These are phyloP conservation scores for Climacteris rufus DNA, from an alignment of 2,113 vertebrate genomes.

Conservation along the genomic window DNA sequence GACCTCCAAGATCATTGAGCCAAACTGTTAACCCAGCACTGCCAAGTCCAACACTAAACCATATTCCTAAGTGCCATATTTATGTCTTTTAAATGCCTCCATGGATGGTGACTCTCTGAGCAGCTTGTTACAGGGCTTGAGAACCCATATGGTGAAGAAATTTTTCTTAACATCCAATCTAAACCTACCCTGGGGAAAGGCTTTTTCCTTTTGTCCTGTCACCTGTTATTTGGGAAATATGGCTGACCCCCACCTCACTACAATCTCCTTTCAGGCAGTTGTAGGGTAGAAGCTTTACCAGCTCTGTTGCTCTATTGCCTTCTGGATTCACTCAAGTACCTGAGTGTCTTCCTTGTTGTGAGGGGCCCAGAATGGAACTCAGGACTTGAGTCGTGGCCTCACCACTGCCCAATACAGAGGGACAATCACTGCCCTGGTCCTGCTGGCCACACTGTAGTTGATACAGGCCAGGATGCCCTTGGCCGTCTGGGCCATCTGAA, in stretches of 20 bases:
- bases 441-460: background rate
- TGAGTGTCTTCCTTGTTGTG: background rate
- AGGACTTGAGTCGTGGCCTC: background rate
- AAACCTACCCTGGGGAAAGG: background rate
- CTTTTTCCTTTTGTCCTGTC: background rate
- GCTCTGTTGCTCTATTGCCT: background rate
- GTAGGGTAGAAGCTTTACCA: background rate
- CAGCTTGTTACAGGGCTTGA: background rate
- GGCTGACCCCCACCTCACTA: rapidly evolving
- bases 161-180: background rate
- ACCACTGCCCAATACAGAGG: background rate
- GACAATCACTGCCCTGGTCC: rapidly evolving
- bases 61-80: background rate
- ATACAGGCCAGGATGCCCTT: background rate
- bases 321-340: background rate
- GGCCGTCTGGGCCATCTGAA: background rate
- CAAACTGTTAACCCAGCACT: background rate
- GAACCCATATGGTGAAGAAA: background rate
- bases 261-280: background rate
- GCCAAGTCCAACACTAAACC: background rate
- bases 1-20: background rate
- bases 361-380: background rate
- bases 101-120: background rate
- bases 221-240: background rate
- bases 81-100: background rate